Evolutionary conservation across 2,113 vertebrate genomes (phyloP), one percentile per base, ranked within the genome.

Genomic region (Poecilia latipinna): DNA sequence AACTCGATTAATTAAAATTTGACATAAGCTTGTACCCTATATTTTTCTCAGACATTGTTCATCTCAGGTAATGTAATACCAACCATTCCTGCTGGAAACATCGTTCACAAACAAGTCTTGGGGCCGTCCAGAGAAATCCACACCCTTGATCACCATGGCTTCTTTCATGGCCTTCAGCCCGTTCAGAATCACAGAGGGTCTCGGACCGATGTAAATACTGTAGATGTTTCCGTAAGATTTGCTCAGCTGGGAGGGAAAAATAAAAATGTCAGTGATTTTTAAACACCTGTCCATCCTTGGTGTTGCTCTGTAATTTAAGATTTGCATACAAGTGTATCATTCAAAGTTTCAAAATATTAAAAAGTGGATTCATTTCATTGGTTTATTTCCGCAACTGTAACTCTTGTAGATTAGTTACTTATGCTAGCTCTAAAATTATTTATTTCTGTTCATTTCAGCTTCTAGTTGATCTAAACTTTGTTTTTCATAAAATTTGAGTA

Each of bases 91-190:
- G 8, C 79, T 0, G 3, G 65, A 71, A 26, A 65, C 2, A 6
- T 83, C 79, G 68, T 85, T 90, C 24, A 92, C 0, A 51, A 92
- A 78, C 39, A 93, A 35, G 62, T 89, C 90, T 60, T 93, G 90
- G 1, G 94, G 93, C 24, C 94, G 78, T 84, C 93, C 93, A 35
- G 92, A 88, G 65, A 93, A 94, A 24, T 93, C 93, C 10, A n/a
- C 32, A 4, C 60, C 80, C 19, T 88, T 94, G 37, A 26, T 89
- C 48, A 93, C 75, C 6, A 94, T 68, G n/a, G 92, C 91, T 57
- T 93, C 93, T 64, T 90, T 94, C 12, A 94, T 83, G 31, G 80
- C 85, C 39, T 91, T 75, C 10, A 89, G 12, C n/a, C 93, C 91
- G 32, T 29, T 88, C 60, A 94, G 61, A 48, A 94, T 19, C 0